A percentile compares a stretch with the other conserved stretches of the same genome.
phyloP scores from a whole-genome alignment of 2,797 vertebrate species.

The Chelonia mydas region DNA sequence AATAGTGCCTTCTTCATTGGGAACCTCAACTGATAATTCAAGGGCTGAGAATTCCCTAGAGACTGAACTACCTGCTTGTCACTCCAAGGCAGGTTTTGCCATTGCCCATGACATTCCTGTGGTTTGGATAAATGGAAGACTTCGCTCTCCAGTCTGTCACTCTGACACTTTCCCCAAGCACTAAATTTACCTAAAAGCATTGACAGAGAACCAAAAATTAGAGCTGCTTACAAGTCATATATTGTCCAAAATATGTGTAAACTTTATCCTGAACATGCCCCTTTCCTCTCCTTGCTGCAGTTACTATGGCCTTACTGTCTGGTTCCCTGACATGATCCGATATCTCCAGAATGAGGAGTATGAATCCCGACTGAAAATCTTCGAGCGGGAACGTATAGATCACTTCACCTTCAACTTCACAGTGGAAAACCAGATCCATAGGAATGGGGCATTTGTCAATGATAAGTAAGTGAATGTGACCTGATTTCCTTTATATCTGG shows the following conservation, averaged over 20 bases:
- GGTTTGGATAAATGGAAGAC: not conserved
- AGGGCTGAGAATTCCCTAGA: not conserved
- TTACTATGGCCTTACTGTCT: conserved; percentile 95
- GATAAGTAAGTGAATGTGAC: conserved; percentile 86
- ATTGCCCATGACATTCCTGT: not conserved
- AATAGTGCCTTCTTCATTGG: not conserved
- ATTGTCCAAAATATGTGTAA: not conserved
- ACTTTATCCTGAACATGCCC: not conserved
- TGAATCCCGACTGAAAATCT: conserved; percentile 88
- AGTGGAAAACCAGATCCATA: conserved; percentile 95
- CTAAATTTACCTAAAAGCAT: not conserved
- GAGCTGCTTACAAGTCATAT: not conserved
- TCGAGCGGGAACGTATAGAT: conserved; percentile 89
- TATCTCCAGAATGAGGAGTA: conserved; percentile 95
- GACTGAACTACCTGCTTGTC: not conserved
- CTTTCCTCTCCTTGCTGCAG: conserved; percentile 73
- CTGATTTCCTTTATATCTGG: not conserved
- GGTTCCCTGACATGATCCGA: conserved; percentile 99
- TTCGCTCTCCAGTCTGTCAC: not conserved
- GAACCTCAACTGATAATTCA: not conserved
- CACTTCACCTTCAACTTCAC: conserved; percentile 97
- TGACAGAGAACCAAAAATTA: not conserved
- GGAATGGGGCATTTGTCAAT: conserved; percentile 90
- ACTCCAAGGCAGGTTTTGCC: not conserved
- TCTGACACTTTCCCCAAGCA: not conserved